Conservation (phyloP, 1,140 invertebrate species). For the Drosophila erecta region DNA sequence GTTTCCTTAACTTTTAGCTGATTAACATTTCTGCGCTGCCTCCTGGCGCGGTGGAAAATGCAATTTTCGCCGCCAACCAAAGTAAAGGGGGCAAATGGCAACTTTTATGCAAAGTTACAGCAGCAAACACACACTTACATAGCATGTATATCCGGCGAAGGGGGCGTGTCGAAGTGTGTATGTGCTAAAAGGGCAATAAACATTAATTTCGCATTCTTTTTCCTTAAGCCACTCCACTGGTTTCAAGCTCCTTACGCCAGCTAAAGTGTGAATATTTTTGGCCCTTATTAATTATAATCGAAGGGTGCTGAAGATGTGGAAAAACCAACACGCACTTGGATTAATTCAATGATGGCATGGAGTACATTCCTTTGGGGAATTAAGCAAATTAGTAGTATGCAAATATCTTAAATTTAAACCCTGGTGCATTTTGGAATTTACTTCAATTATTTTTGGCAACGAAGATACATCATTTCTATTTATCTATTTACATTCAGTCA, state of each 20-base stretch:
- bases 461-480: slow-evolving; percentile 23
- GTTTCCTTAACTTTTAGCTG: slow-evolving; percentile 76
- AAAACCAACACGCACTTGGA: neutral
- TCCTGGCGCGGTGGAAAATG: slow-evolving; percentile 59
- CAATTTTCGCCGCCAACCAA: slow-evolving; percentile 64
- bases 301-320: slow-evolving; percentile 1
- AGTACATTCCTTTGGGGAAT: neutral
- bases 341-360: too few species aligned
- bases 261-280: slow-evolving; percentile 35
- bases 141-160: slow-evolving; percentile 13
- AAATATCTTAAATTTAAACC: neutral
- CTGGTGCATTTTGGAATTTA: neutral
- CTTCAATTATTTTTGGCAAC: neutral
- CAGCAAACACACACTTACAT: slow-evolving; percentile 4
- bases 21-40: slow-evolving; percentile 71
- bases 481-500: slow-evolving; percentile 10
- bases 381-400: neutral
- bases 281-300: slow-evolving; percentile 59
- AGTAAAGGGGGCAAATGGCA: slow-evolving; percentile 65
- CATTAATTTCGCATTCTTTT: slow-evolving; percentile 74
- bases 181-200: slow-evolving; percentile 81
- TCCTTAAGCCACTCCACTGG: slow-evolving; percentile 27
- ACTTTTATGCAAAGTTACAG: slow-evolving; percentile 78
- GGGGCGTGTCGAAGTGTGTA: slow-evolving; percentile 65
- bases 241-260: slow-evolving; percentile 26